Base-by-base conservation (phyloP, 30 jellyfish, hydroid and myxozoan species). In the Aurelia aurita complex sp. Pacific region DNA sequence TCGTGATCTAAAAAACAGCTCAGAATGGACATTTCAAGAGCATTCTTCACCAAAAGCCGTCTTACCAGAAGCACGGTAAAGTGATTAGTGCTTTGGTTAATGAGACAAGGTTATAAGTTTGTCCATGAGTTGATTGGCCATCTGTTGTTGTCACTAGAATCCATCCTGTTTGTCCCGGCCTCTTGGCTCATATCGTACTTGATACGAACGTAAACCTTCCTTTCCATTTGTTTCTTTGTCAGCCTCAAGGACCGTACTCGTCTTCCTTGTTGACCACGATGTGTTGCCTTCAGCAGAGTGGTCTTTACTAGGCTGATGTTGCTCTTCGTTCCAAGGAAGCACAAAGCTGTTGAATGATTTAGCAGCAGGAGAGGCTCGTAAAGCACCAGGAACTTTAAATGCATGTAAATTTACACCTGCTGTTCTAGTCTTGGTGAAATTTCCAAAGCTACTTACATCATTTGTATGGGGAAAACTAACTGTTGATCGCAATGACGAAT, bases 301-400 rank as follows among this genome's bases (percentile, higher is more conserved):
- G 51, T 14, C 10, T 67, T 67, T 14, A 15, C 61, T 67, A 8
- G 23, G 36, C 38, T 63, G 72, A 9, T 72, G 18, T 55, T 71
- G 14, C 10, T 59, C 73, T 60, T 77, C 87, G 64, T 62, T 40
- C 38, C 52, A 79, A 23, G 80, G 40, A 43, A 71, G 50, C 16
- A 84, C 50, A 62, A 84, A 60, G 34, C 93, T 84, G 75, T 77
- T 77, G 67, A 84, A 74, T 8, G 93, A 71, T 54, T 84, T 72
- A 9, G 93, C 93, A 1, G 87, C 87, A 4, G 93, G 93, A 1
- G 93, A 84, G 8, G 87, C 81, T 13, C 93, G 66, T n/a, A 84
- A 70, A 12, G 87, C 87, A 15, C 93, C 93, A 19, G 93, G 93
- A 52, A 84, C 87, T 64, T 84, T 70, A 72, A 84, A 74, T 1